Percentiles rank a stretch among this genome's conserved stretches.
Conservation (phyloP, 2,888 invertebrate genomes). For the Microctonus aethiopoides region DNA sequence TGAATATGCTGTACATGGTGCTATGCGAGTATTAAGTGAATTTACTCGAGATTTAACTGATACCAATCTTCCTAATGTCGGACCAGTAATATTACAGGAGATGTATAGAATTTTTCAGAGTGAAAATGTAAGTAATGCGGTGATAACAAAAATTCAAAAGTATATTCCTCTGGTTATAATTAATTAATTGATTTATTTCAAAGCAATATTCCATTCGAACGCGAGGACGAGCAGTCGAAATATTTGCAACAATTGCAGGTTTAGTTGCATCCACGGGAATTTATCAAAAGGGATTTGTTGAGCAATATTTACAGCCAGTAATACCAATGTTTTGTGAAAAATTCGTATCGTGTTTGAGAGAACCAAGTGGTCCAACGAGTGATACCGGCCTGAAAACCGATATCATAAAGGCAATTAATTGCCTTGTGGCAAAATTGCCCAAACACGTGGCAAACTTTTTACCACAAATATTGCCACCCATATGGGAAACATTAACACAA, state of each 20-base stretch:
- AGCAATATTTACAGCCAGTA: conserved; percentile 74
- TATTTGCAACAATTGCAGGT: conserved; percentile 73
- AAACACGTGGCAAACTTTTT: conserved; percentile 73
- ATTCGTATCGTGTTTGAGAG: conserved; percentile 71
- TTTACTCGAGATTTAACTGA: conserved; percentile 76
- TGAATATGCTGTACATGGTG: conserved; percentile 74
- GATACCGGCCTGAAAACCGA: conserved; percentile 76
- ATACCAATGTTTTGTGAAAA: conserved; percentile 76
- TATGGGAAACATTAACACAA: conserved; percentile 77
- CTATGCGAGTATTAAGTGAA: conserved; percentile 78
- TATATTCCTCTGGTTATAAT: conserved; percentile 10
- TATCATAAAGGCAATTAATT: conserved; percentile 74
- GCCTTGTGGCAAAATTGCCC: conserved; percentile 73
- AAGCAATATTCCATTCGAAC: conserved; percentile 72
- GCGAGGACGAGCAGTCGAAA: conserved; percentile 75
- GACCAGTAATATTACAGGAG: conserved; percentile 77
- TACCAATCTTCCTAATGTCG: conserved; percentile 74
- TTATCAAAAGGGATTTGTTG: conserved; percentile 71
- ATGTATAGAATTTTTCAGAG: conserved; percentile 76
- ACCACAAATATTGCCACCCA: conserved; percentile 73
- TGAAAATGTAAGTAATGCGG: conserved; percentile 67
- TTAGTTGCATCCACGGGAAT: conserved; percentile 70
- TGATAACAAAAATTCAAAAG: conserved; percentile 9
- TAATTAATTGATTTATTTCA: conserved; percentile 4
- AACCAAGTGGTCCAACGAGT: conserved; percentile 68